phyloP scores from a whole-genome alignment of 2,888 invertebrate genomes.

The Syritta pipiens region DNA sequence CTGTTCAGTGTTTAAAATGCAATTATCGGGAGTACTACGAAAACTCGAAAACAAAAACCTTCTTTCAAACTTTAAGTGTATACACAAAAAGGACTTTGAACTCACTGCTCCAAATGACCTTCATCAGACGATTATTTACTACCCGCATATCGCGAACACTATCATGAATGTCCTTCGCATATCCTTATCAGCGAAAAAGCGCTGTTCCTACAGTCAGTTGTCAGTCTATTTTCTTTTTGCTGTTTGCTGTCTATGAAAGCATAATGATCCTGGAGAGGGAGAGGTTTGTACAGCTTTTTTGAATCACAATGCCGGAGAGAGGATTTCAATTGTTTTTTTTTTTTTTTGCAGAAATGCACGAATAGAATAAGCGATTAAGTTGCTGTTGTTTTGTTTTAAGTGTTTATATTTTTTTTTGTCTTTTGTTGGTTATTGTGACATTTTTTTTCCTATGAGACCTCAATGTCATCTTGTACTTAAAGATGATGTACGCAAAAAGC shows the following conservation, averaged over 20 bases:
- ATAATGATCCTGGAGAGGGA: constrained; percentile 7
- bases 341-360: constrained; percentile 31
- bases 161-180: constrained; percentile 34
- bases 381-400: constrained; percentile 26
- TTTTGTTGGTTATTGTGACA: constrained; percentile 8
- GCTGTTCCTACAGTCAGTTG: constrained; percentile 40
- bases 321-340: constrained; percentile 33
- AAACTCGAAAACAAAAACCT: no score
- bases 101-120: constrained; percentile 20
- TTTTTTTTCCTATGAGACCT: constrained; percentile 3
- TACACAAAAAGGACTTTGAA: constrained; percentile 38
- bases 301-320: constrained; percentile 33
- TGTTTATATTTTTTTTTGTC: constrained; percentile 15
- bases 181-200: constrained; percentile 45
- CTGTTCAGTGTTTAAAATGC: no score
- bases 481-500: constrained; percentile 2
- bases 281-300: constrained; percentile 5
- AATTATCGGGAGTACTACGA: constrained; percentile 36
- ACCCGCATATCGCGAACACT: constrained; percentile 21
- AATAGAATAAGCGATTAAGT: constrained; percentile 53
- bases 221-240: constrained; percentile 17
- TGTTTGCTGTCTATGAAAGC: neutral
- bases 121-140: constrained; percentile 29
- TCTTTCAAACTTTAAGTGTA: no score
- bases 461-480: constrained; percentile 52